These are phyloP conservation scores for Zaprionus davidi DNA, from an alignment of 1,140 invertebrate genomes.

Conservation along the genomic window DNA sequence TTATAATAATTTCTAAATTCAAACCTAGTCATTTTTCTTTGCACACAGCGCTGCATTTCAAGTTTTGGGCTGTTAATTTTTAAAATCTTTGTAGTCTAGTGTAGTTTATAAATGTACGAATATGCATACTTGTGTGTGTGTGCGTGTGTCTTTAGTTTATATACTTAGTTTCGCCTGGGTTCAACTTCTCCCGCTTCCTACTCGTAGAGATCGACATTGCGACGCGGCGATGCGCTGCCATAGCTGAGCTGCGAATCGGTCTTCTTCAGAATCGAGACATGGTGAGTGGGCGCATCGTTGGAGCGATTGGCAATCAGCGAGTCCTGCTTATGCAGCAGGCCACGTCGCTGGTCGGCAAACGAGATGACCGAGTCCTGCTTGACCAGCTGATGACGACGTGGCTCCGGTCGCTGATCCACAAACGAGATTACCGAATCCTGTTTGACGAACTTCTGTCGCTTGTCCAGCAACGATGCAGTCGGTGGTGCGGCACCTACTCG, in stretches of 20 bases:
- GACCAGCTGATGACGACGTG: constrained; percentile 77
- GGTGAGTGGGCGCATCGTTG: constrained; percentile 76
- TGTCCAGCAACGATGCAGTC: constrained; percentile 59
- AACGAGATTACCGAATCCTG: constrained; percentile 84
- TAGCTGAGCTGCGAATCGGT: constrained; percentile 80
- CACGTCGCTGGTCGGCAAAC: constrained; percentile 80
- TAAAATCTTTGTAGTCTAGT: neutral
- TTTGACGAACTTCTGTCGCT: constrained; percentile 81
- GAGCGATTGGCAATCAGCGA: constrained; percentile 76
- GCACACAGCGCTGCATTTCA: neutral
- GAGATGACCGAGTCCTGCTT: constrained; percentile 84
- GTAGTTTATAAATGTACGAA: constrained; percentile 18
- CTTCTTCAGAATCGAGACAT: constrained; percentile 83
- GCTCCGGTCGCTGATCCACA: constrained; percentile 80
- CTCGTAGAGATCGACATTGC: constrained; percentile 77
- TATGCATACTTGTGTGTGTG: constrained; percentile 18
- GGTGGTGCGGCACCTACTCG: constrained; percentile 47
- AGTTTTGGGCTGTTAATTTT: neutral
- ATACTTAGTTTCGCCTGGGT: constrained; percentile 18
- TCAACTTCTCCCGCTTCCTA: constrained; percentile 28
- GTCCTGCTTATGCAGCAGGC: constrained; percentile 79
- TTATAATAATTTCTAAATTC: neutral
- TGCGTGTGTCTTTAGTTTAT: constrained; percentile 9
- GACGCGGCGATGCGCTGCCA: constrained; percentile 66
- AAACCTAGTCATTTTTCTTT: neutral